A percentile compares a stretch with the other conserved stretches of the same genome.
Evolutionary conservation across 2,797 vertebrate genomes (phyloP).

Genomic region (Rhyacichthys aspro): DNA sequence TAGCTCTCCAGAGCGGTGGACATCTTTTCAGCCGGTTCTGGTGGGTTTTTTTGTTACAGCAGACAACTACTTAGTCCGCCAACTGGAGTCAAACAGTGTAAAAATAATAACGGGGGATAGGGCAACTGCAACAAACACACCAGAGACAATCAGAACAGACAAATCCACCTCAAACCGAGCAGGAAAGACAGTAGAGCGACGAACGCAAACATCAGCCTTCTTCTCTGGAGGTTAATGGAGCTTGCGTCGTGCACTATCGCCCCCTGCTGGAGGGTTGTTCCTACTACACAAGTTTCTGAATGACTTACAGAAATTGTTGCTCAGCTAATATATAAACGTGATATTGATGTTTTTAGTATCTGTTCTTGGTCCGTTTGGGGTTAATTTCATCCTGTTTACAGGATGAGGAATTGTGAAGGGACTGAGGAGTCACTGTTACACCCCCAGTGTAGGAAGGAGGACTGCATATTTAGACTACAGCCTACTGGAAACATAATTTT

Average conservation of each 20-base stretch:
- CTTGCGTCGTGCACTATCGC: not conserved
- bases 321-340: too few relatives aligned
- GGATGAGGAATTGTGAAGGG: too few relatives aligned
- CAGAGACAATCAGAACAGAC: not conserved
- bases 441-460: too few relatives aligned
- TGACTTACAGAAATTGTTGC: too few relatives aligned
- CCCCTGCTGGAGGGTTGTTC: not conserved
- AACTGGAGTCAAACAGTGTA: not conserved
- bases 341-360: too few relatives aligned
- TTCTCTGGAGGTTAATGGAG: not conserved
- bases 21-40: constrained; percentile 72
- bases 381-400: too few relatives aligned
- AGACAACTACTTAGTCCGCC: not conserved
- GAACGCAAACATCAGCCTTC: not conserved
- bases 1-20: constrained; percentile 93
- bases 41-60: not conserved
- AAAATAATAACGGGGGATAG: not conserved
- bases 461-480: too few relatives aligned
- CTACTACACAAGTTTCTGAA: not conserved
- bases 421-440: too few relatives aligned
- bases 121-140: not conserved
- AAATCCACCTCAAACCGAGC: not conserved
- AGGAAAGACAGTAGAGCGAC: not conserved
- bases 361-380: too few relatives aligned
- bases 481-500: too few relatives aligned